Percentiles rank a stretch among this genome's conserved stretches.
Evolutionary conservation across 2,113 vertebrate genomes (phyloP).

Genomic region (Otolemur garnettii): DNA sequence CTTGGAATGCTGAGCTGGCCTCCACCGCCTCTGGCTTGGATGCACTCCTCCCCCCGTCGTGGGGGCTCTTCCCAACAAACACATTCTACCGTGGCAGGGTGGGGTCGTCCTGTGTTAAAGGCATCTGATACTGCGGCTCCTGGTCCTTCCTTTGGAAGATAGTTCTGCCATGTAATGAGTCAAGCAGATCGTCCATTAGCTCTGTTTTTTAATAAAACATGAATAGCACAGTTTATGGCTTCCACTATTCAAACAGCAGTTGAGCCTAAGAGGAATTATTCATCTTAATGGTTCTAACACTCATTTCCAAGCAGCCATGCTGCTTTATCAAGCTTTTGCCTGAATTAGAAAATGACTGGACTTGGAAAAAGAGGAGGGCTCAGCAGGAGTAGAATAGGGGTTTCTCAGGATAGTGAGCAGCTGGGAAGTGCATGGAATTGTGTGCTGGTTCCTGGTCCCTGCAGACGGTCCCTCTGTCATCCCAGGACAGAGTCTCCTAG

Average conservation of each 20-base stretch:
- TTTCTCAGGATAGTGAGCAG: background rate
- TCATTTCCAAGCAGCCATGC: constrained; percentile 59
- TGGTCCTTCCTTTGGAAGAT: constrained; percentile 61
- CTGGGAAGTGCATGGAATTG: background rate
- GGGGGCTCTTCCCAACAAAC: background rate
- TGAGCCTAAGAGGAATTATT: constrained; percentile 69
- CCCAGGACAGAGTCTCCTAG: background rate
- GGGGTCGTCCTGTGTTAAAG: background rate
- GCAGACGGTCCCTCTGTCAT: background rate
- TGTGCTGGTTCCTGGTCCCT: background rate
- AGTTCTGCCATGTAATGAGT: constrained; percentile 54
- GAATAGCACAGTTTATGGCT: constrained; percentile 70
- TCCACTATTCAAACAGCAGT: constrained; percentile 77
- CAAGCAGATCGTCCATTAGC: constrained; percentile 56
- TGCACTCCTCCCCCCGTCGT: rapidly evolving
- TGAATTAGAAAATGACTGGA: constrained; percentile 39
- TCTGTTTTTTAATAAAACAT: constrained; percentile 80
- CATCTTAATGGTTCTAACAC: constrained; percentile 64
- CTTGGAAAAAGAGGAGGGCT: background rate
- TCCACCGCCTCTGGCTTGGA: background rate
- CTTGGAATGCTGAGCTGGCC: background rate
- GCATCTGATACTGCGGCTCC: background rate
- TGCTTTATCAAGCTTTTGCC: constrained; percentile 63
- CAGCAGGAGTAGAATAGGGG: background rate
- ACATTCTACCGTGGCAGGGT: background rate